Percentiles rank a stretch among this genome's conserved stretches.
Conservation (phyloP, 1,140 invertebrate species). For the Zophobas atratus region DNA sequence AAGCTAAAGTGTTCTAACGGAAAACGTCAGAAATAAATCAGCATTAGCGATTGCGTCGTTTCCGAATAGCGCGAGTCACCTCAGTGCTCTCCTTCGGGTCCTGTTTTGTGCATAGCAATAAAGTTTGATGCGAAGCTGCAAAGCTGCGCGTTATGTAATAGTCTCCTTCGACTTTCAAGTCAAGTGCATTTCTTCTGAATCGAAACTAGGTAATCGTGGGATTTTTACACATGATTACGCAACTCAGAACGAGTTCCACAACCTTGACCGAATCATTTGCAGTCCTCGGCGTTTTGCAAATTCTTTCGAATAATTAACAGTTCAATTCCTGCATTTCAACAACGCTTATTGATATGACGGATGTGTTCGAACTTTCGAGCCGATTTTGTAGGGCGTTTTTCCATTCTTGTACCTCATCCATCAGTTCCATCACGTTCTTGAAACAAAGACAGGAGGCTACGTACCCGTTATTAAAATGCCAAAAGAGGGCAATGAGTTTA, state of each 20-base stretch:
- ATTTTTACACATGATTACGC: conserved; percentile 12
- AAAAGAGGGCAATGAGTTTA: conserved; percentile 28
- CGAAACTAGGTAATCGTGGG: conserved; percentile 11
- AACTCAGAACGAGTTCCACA: conserved; percentile 39
- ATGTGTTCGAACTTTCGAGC: conserved; percentile 35
- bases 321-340: background rate
- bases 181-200: conserved; percentile 4
- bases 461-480: conserved; percentile 21
- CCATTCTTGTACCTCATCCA: conserved; percentile 8
- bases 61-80: background rate
- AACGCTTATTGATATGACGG: background rate
- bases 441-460: conserved; percentile 25
- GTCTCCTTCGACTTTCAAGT: background rate
- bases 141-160: background rate
- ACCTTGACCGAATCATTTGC: conserved; percentile 38
- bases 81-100: conserved; percentile 4
- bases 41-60: conserved; percentile 5
- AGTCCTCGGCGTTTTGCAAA: conserved; percentile 16
- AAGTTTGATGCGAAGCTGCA: background rate
- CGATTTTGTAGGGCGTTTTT: conserved; percentile 35
- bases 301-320: conserved; percentile 15
- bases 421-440: conserved; percentile 22
- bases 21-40: background rate
- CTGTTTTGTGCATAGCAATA: background rate
- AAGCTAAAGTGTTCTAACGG: conserved; percentile 4